Percentiles rank a stretch among this genome's conserved stretches.
These are phyloP conservation scores for Hydrolagus affinis DNA, from an alignment of 2,113 vertebrate genomes.

Conservation along the genomic window DNA sequence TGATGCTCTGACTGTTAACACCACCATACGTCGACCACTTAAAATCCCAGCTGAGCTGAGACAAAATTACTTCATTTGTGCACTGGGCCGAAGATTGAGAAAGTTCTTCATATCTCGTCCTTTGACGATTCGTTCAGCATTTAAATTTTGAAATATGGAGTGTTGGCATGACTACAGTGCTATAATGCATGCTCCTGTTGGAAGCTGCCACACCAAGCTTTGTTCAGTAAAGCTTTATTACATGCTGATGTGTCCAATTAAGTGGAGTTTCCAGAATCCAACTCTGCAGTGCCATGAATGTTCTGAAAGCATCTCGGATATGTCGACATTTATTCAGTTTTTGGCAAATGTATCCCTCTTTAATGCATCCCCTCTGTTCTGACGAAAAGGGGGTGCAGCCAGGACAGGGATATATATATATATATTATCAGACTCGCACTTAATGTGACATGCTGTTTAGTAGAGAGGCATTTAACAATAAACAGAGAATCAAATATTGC, in stretches of 20 bases:
- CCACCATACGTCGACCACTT: slow-evolving; percentile 54
- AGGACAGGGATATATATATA: background rate
- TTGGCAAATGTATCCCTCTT: background rate
- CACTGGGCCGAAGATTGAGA: slow-evolving; percentile 52
- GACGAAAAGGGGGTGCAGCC: background rate
- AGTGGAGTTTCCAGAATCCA: background rate
- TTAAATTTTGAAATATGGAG: slow-evolving; percentile 37
- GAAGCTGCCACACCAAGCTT: background rate
- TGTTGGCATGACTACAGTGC: background rate
- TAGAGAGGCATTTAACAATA: background rate
- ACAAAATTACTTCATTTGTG: slow-evolving; percentile 57
- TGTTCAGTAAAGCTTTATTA: background rate
- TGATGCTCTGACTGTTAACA: slow-evolving; percentile 51
- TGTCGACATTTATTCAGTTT: background rate
- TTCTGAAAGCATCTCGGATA: background rate
- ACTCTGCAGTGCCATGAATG: background rate
- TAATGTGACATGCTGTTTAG: too few relatives aligned
- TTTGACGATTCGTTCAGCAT: slow-evolving; percentile 55
- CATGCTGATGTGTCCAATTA: background rate
- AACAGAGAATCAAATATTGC: background rate
- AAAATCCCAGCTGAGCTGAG: slow-evolving; percentile 44
- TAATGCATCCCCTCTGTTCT: background rate
- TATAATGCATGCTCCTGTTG: background rate
- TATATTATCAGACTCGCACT: too few relatives aligned
- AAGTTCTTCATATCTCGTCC: slow-evolving; percentile 58